These are phyloP conservation scores for Formicarius rufipectus DNA, from an alignment of 2,113 vertebrate genomes.

Conservation along the genomic window DNA sequence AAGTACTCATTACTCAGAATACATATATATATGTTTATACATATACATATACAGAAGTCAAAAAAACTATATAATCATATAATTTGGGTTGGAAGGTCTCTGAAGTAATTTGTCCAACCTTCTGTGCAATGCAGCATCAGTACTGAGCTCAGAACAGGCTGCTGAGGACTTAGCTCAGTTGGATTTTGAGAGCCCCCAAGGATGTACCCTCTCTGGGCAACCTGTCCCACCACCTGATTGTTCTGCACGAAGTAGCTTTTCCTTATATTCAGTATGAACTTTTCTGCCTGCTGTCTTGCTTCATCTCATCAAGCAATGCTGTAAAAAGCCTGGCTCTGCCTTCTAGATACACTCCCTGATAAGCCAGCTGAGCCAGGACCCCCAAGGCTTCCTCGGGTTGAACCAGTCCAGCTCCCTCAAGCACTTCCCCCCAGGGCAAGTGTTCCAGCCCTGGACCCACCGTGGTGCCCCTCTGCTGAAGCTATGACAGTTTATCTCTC, in stretches of 20 bases:
- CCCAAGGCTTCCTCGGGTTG: not conserved
- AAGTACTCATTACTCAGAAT: not conserved
- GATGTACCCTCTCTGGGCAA: not conserved
- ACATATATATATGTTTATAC: rapidly evolving
- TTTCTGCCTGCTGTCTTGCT: not conserved
- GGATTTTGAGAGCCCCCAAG: not conserved
- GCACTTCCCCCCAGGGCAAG: not conserved
- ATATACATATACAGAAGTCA: not conserved
- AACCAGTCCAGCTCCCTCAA: not conserved
- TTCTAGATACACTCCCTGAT: not conserved
- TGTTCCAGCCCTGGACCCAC: not conserved
- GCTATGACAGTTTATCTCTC: not conserved
- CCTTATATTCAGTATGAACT: not conserved
- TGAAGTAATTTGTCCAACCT: not conserved
- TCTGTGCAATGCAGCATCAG: not conserved
- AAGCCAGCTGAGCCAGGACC: not conserved
- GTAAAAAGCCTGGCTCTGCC: not conserved
- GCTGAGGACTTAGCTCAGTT: not conserved
- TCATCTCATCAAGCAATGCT: not conserved
- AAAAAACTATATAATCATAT: not conserved
- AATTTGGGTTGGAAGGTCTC: not conserved
- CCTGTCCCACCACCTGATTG: not conserved
- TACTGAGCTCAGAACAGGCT: not conserved
- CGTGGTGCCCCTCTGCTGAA: not conserved
- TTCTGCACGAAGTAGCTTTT: not conserved